A percentile compares a stretch with the other conserved stretches of the same genome.
Conservation (phyloP, 2,888 invertebrate species). For the Melinopterus prodromus region DNA sequence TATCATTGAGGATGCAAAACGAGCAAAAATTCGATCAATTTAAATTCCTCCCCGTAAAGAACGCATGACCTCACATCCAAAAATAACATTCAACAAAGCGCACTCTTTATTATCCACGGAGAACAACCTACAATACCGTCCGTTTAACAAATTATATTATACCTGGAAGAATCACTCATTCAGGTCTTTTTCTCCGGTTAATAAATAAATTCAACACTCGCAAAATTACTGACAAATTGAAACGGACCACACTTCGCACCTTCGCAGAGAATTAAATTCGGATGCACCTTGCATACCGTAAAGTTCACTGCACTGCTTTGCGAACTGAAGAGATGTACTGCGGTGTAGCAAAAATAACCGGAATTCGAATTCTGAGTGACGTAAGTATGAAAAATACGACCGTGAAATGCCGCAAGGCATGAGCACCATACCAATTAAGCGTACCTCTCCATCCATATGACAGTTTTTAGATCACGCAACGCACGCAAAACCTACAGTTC, state of each 20-base stretch:
- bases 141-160: no score
- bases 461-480: neutral
- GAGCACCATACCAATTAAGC: neutral
- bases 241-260: neutral
- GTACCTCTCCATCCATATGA: neutral
- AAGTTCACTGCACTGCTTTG: neutral
- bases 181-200: neutral
- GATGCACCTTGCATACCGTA: neutral
- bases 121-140: no score
- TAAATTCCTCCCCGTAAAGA: neutral
- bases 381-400: neutral
- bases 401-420: neutral
- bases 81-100: neutral
- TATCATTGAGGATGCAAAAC: constrained; percentile 4
- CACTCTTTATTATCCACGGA: neutral
- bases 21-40: neutral
- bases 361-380: neutral
- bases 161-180: no score
- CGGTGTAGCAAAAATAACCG: neutral
- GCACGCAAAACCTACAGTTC: neutral
- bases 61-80: neutral
- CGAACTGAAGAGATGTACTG: neutral
- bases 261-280: neutral
- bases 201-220: neutral
- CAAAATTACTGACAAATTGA: neutral